These are phyloP conservation scores for Diogma glabrata DNA, from an alignment of 2,888 invertebrate species.

Conservation along the genomic window DNA sequence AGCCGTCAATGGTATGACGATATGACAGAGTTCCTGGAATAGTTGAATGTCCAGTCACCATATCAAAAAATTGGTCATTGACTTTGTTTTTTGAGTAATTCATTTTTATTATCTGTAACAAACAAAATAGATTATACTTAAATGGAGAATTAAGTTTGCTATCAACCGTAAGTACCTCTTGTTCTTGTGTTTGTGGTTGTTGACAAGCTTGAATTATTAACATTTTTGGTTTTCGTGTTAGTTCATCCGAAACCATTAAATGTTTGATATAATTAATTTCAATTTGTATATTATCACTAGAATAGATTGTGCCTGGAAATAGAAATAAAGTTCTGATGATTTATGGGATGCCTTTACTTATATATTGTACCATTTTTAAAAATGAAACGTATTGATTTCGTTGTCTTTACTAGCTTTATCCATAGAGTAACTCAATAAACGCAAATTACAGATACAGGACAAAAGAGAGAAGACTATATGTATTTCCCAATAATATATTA, in stretches of 20 bases:
- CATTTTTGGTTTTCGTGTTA: slow-evolving; percentile 37
- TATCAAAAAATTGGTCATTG: slow-evolving; percentile 10
- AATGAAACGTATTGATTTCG: no score
- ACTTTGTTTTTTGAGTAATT: background rate
- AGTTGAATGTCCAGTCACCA: slow-evolving; percentile 12
- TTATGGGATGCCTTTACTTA: background rate
- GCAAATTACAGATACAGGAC: no score
- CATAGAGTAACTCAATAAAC: no score
- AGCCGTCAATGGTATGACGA: slow-evolving; percentile 9
- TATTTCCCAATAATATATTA: no score
- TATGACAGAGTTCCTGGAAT: slow-evolving; percentile 14
- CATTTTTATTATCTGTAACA: background rate
- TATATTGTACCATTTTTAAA: no score
- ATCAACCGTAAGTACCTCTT: background rate
- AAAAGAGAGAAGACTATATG: no score
- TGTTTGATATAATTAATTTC: slow-evolving; percentile 29
- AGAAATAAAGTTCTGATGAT: background rate
- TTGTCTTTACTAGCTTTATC: no score
- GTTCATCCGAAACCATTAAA: slow-evolving; percentile 30
- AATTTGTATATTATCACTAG: slow-evolving; percentile 33
- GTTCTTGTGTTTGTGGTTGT: slow-evolving; percentile 25
- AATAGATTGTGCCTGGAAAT: slow-evolving; percentile 34
- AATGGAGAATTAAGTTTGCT: no score
- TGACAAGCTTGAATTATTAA: slow-evolving; percentile 41
- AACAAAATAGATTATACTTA: no score